Conservation (phyloP, 2,888 invertebrate genomes). For the Mimachlamys varia region DNA sequence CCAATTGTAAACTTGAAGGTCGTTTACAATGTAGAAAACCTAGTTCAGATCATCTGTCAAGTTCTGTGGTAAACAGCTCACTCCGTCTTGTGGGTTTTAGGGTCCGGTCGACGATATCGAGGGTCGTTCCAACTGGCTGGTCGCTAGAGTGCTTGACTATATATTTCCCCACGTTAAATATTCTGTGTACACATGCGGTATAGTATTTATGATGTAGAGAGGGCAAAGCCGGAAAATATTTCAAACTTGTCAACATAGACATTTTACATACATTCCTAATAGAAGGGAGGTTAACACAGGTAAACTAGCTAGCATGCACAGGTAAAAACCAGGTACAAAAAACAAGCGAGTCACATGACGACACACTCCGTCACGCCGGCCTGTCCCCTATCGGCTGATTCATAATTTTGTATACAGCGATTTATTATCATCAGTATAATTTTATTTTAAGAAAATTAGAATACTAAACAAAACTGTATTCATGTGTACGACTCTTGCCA, state of each 20-base stretch:
- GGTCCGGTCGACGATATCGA: not conserved
- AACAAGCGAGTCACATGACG: not conserved
- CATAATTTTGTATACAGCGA: not conserved
- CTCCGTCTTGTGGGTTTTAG: not conserved
- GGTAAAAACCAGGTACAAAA: slow-evolving; percentile 23
- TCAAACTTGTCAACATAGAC: slow-evolving; percentile 36
- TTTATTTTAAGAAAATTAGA: not conserved
- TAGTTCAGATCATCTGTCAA: slow-evolving; percentile 4
- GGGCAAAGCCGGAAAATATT: not conserved
- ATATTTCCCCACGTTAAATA: not conserved
- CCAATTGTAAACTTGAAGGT: not conserved
- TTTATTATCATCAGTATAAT: not conserved
- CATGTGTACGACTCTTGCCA: not conserved
- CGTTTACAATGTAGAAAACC: not conserved
- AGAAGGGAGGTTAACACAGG: slow-evolving; percentile 32
- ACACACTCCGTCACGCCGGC: not conserved
- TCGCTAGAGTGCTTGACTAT: not conserved
- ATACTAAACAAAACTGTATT: not conserved
- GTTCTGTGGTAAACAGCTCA: not conserved
- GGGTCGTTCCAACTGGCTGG: not conserved
- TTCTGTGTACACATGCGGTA: slow-evolving; percentile 3
- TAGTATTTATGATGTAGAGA: slow-evolving; percentile 20
- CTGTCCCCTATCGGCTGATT: not conserved
- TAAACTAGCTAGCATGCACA: slow-evolving; percentile 13
- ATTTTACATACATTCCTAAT: slow-evolving; percentile 18